These are phyloP conservation scores for Dasypolia templi DNA, from an alignment of 2,888 invertebrate genomes.

Conservation along the genomic window DNA sequence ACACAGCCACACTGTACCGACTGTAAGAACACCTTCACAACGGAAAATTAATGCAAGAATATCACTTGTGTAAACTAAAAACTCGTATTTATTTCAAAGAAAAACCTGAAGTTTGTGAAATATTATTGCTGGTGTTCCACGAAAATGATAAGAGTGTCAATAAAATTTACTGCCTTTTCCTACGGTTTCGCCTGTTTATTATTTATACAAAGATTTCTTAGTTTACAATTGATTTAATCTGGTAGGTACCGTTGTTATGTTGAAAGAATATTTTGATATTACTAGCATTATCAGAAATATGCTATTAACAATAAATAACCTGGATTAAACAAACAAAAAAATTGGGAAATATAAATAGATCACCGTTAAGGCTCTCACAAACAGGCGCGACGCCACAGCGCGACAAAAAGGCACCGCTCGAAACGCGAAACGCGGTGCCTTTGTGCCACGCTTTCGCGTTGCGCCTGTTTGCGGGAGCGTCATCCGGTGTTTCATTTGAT, in stretches of 20 bases:
- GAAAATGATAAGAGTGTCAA: slow-evolving; percentile 36
- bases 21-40: slow-evolving; percentile 21
- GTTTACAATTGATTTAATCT: background rate
- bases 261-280: background rate
- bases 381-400: too few relatives aligned
- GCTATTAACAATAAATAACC: too few relatives aligned
- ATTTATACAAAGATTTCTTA: background rate
- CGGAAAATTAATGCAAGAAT: slow-evolving; percentile 7
- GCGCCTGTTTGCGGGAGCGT: too few relatives aligned
- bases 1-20: background rate
- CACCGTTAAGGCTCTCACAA: too few relatives aligned
- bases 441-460: too few relatives aligned
- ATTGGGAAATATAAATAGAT: too few relatives aligned
- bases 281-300: too few relatives aligned
- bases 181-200: background rate
- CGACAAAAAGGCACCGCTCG: too few relatives aligned
- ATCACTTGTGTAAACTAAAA: slow-evolving; percentile 15
- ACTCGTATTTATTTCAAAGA: slow-evolving; percentile 39
- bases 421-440: too few relatives aligned
- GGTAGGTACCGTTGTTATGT: background rate
- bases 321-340: too few relatives aligned
- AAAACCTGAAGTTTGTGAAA: slow-evolving; percentile 37
- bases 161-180: background rate
- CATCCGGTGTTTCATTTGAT: slow-evolving; percentile 1
- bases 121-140: slow-evolving; percentile 11